Evolutionary conservation across 2,113 vertebrate species (phyloP).

Genomic region (Hyperopisus bebe): DNA sequence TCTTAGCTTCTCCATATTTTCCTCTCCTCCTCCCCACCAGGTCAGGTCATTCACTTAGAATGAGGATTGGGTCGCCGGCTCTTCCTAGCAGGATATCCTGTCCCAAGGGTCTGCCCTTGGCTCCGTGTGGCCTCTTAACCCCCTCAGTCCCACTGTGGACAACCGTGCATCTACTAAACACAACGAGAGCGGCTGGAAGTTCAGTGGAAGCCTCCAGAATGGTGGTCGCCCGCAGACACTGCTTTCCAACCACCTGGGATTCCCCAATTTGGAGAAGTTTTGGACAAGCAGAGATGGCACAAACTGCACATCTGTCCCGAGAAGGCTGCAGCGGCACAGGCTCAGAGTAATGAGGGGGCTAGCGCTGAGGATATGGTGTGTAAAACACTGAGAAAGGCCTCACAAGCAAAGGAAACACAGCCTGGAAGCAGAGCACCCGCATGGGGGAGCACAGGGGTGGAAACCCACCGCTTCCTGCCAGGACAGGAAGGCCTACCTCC

Average conservation of each 20-base stretch:
- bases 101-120: constrained; percentile 8
- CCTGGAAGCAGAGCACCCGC: constrained; percentile 28
- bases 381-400: background rate
- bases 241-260: background rate
- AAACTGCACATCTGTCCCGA: background rate
- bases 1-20: background rate
- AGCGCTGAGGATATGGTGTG: background rate
- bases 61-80: background rate
- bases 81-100: constrained; percentile 29
- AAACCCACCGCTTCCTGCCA: constrained; percentile 60
- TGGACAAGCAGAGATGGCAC: background rate
- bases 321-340: background rate
- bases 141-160: background rate
- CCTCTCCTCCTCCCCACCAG: background rate
- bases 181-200: background rate
- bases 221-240: background rate
- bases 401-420: background rate
- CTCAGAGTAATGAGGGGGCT: background rate
- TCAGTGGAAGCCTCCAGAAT: background rate
- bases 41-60: constrained; percentile 17
- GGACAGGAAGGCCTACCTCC: constrained; percentile 55
- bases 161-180: background rate
- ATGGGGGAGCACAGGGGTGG: constrained; percentile 28
- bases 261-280: background rate
- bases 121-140: constrained; percentile 18